phyloP scores from a whole-genome alignment of 1,140 invertebrate species.

The Venturia canescens region DNA sequence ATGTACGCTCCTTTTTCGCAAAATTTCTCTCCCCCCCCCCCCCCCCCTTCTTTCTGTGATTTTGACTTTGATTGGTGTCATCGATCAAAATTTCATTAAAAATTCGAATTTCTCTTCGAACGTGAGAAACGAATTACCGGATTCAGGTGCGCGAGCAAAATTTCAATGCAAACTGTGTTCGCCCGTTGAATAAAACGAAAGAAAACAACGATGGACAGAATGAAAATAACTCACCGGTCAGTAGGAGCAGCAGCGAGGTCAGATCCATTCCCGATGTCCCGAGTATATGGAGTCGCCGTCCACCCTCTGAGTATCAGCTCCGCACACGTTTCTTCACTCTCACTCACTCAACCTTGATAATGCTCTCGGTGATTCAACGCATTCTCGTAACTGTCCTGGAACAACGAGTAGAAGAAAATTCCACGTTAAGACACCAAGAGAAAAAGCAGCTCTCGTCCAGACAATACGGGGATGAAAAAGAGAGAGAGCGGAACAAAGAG shows the following conservation, averaged over 20 bases:
- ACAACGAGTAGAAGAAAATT: conserved; percentile 55
- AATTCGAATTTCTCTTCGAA: no score
- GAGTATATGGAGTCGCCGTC: conserved; percentile 50
- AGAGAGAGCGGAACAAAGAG: conserved; percentile 9
- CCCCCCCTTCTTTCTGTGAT: no score
- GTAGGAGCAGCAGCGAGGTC: conserved; percentile 68
- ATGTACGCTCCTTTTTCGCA: neutral
- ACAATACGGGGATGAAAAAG: conserved; percentile 13
- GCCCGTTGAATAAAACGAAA: no score
- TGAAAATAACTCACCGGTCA: conserved; percentile 66
- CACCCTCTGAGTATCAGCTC: neutral
- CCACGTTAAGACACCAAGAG: conserved; percentile 44
- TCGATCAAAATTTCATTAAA: no score
- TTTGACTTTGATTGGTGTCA: no score
- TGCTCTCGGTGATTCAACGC: conserved; percentile 66
- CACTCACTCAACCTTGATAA: conserved; percentile 34
- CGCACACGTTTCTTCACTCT: conserved; percentile 12
- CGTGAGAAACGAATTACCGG: no score
- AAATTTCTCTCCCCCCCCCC: neutral
- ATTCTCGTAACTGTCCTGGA: conserved; percentile 72
- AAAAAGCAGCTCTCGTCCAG: conserved; percentile 40
- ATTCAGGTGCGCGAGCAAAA: no score
- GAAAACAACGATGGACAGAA: neutral
- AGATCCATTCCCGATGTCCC: conserved; percentile 70
- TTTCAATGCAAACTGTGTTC: neutral